A percentile compares a stretch with the other conserved stretches of the same genome.
These are phyloP conservation scores for Volucella zonaria DNA, from an alignment of 2,888 invertebrate species.

Conservation along the genomic window DNA sequence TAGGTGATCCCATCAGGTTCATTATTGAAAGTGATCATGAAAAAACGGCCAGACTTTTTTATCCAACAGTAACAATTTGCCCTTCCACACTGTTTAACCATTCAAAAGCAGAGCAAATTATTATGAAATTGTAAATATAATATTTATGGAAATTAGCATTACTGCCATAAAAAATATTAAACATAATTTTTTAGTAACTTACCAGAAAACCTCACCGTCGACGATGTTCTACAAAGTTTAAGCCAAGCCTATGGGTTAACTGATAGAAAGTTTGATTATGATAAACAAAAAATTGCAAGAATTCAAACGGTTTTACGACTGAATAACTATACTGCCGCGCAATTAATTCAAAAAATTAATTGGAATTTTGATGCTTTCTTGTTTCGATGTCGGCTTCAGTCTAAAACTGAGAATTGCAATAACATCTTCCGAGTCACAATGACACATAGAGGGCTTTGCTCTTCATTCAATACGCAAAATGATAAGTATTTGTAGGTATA, in stretches of 20 bases:
- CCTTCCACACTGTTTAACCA: constrained; percentile 78
- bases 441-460: constrained; percentile 85
- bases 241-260: constrained; percentile 77
- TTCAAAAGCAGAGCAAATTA: constrained; percentile 78
- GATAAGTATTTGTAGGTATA: constrained; percentile 62
- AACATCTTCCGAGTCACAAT: constrained; percentile 83
- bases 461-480: constrained; percentile 84
- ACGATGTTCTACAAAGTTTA: constrained; percentile 70
- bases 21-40: constrained; percentile 84
- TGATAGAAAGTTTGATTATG: constrained; percentile 73
- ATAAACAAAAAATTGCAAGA: constrained; percentile 44
- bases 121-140: constrained; percentile 13
- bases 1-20: constrained; percentile 84
- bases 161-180: neutral
- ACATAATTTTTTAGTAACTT: neutral
- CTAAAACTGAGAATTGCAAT: constrained; percentile 81
- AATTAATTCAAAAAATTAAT: constrained; percentile 83
- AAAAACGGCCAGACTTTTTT: constrained; percentile 81
- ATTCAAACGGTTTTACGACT: constrained; percentile 74
- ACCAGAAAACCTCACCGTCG: constrained; percentile 12
- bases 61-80: constrained; percentile 84
- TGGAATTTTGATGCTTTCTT: constrained; percentile 84
- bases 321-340: constrained; percentile 80
- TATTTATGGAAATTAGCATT: neutral
- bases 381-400: constrained; percentile 83